These are phyloP conservation scores for Bergia puertoricense DNA, from an alignment of 92 coral and sea anemone species.

Conservation along the genomic window DNA sequence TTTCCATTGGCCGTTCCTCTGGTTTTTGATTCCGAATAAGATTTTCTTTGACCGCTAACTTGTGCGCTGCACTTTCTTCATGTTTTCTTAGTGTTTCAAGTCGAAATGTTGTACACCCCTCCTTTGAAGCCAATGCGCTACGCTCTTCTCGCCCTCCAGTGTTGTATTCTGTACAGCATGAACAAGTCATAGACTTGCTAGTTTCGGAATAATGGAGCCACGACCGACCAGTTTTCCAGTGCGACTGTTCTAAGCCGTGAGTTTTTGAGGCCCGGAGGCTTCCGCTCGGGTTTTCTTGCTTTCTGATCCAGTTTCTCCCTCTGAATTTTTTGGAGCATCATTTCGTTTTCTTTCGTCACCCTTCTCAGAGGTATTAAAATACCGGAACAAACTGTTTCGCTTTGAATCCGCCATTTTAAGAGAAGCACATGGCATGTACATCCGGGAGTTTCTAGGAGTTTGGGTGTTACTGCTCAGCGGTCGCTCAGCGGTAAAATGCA, in stretches of 20 bases:
- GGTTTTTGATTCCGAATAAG: conserved; percentile 41
- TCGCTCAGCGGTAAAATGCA: no score
- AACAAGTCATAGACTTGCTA: conserved; percentile 44
- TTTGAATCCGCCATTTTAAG: no score
- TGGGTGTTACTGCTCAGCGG: no score
- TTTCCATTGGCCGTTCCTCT: conserved; percentile 60
- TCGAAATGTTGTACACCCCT: conserved; percentile 49
- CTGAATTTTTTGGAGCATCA: no score
- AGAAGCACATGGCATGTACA: no score
- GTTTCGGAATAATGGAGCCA: conserved; percentile 42
- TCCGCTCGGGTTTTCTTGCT: not conserved
- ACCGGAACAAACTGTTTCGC: no score
- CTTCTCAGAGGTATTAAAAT: no score
- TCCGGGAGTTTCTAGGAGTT: no score
- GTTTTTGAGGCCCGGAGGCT: not conserved
- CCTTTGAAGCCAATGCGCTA: conserved; percentile 47
- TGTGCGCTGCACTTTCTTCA: conserved; percentile 47
- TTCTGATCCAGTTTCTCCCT: not conserved
- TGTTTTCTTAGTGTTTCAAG: conserved; percentile 57
- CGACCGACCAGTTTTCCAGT: conserved; percentile 33
- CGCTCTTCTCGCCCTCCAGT: conserved; percentile 30
- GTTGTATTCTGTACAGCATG: conserved; percentile 44
- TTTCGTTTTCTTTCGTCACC: no score
- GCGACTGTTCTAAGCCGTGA: conserved; percentile 21
- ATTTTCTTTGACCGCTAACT: conserved; percentile 50